Base-by-base conservation (phyloP, 2,888 invertebrate genomes). In the Criorhina ranunculi region DNA sequence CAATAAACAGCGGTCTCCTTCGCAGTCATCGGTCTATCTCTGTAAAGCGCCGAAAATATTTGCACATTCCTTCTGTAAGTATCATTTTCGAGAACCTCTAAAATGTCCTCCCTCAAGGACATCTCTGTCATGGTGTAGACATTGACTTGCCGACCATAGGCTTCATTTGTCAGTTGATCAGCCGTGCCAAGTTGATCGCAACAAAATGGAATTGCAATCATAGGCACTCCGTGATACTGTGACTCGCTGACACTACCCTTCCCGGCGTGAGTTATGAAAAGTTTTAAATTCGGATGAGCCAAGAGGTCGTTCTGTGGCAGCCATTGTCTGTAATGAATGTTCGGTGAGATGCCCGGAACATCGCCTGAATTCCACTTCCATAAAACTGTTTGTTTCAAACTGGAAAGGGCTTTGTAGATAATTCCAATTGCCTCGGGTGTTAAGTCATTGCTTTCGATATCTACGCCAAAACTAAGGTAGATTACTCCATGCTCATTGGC, bases 251-350 rank as follows among this genome's bases (percentile, higher is more conserved):
- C 92, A 46, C 95, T 94, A 82, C 95, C 94, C 75, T 94, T 92
- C 3, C 95, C 95, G 5, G 95, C 95, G 87, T 95, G 95, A 0
- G 94, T 93, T 87, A 95, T 93, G 87, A 95, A 95, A 0, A 94
- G 89, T 88, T 92, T 93, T 9, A 93, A 88, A 67, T 94, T 94
- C 0, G 93, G 93, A 90, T 94, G 94, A 0, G 93, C 94, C 90
- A 95, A 90, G 46, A 95, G 93, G 86, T 94, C 94, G 81, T 93
- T 93, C 88, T 96, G 96, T 0, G 95, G 95, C 37, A 95, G 88
- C 95, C 95, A 96, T 86, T 94, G 93, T 75, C 89, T 88, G 33
- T 92, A 90, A 9, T 91, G 88, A 0, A 93, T 92, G 80, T 93
- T 93, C 0, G 88, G 46, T 0, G 93, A 90, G 7, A 91, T 89